Evolutionary conservation across 2,797 vertebrate species (phyloP).

Genomic region (Tapera naevia): DNA sequence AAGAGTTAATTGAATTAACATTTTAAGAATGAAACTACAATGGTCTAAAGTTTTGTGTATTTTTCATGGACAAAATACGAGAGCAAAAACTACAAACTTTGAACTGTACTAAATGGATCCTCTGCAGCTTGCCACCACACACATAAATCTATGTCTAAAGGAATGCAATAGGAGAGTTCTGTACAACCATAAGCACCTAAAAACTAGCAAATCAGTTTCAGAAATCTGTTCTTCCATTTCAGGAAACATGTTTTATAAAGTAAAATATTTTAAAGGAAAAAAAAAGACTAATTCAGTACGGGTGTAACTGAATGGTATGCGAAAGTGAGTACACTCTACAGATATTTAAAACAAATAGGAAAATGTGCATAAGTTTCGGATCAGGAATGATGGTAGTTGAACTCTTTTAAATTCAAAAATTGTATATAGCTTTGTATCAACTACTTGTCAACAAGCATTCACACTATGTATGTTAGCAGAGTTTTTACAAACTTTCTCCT

Average conservation of each 20-base stretch:
- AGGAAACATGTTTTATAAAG: not conserved
- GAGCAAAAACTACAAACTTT: not conserved
- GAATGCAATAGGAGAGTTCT: not conserved
- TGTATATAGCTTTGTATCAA: not conserved
- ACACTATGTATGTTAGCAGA: not conserved
- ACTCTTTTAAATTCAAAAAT: not conserved
- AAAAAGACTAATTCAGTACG: not conserved
- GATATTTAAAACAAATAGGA: not conserved
- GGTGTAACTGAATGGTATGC: not conserved
- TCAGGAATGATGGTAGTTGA: not conserved
- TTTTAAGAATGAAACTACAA: not conserved
- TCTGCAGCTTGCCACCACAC: fast-evolving
- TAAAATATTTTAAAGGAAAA: not conserved
- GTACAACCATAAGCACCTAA: fast-evolving
- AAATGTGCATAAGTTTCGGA: not conserved
- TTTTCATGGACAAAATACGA: not conserved
- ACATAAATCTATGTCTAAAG: not conserved
- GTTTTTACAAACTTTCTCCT: not conserved
- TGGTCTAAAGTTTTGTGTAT: fast-evolving
- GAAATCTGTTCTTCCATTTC: not conserved
- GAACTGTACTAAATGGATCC: not conserved
- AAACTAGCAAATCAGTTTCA: not conserved
- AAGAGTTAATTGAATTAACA: not conserved
- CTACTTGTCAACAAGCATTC: not conserved
- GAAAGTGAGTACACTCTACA: not conserved